Base-by-base conservation (phyloP, 2,797 vertebrate genomes). In the Eulemur coronatus region DNA sequence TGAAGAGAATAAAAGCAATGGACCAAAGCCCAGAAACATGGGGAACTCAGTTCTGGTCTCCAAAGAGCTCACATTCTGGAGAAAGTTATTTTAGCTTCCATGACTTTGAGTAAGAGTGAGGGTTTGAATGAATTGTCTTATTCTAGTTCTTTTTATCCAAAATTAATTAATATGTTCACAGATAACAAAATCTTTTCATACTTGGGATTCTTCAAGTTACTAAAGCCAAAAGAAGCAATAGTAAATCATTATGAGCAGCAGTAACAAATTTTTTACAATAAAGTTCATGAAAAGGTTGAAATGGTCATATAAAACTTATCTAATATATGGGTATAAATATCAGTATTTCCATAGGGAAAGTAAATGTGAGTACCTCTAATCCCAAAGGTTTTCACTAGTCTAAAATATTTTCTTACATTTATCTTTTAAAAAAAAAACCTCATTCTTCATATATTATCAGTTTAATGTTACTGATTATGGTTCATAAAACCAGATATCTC, bases 401-500 rank as follows among this genome's bases (percentile, higher is more conserved):
- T 61, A 94, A 96, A 79, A 80, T 61, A 63, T 84, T 96, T 84
- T 84, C 20, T 98, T 88, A 85, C 4, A 78, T 59, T 94, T 65
- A 18, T 95, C 69, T 67, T 89, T 88, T 12, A 46, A 46, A 46
- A 46, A 46, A 85, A 91, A 90, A 86, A 61, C 22, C n/a, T 73
- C 48, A 30, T 30, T 97, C 91, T 96, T 97, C 78, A 70, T 91
- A 91, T 84, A 92, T 87, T 92, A 96, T 65, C 48, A 46, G 18
- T 38, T 92, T 92, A 82, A 84, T 94, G 63, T 48, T 87, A 94
- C 35, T 89, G 61, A 0, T 93, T 57, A 78, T 73, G 84, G 81
- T 91, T 97, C 96, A 88, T 87, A 94, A 92, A 94, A 92, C 76
- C 41, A 67, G 84, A 81, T 94, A 97, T 93, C 80, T 84, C 91